A percentile compares a stretch with the other conserved stretches of the same genome.
Evolutionary conservation across 2,113 vertebrate genomes (phyloP).

Genomic region (Oreochromis niloticus): DNA sequence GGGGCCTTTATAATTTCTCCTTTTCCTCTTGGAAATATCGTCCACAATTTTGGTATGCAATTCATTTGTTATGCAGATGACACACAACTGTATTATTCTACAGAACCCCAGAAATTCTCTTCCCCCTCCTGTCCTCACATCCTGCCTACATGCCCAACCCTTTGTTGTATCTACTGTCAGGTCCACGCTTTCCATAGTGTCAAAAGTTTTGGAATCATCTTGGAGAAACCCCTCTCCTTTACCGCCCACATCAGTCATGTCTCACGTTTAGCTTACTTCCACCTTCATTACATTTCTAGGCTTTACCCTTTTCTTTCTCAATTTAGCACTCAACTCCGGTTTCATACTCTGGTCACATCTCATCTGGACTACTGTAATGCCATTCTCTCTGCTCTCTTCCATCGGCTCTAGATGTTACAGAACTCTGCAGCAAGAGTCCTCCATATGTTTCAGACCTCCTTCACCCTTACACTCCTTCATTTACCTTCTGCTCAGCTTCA

Average conservation of each 20-base stretch:
- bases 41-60: neutral
- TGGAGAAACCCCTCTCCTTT: neutral
- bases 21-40: neutral
- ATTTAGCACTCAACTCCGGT: neutral
- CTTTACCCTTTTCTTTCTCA: neutral
- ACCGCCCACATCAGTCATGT: neutral
- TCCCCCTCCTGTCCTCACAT: neutral
- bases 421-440: neutral
- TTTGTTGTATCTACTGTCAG: neutral
- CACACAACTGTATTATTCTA: neutral
- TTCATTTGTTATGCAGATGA: neutral
- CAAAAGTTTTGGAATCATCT: neutral
- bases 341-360: neutral
- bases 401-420: neutral
- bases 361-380: neutral
- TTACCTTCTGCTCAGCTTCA: neutral
- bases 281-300: neutral
- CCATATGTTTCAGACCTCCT: neutral
- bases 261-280: neutral
- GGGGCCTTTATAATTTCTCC: neutral
- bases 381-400: neutral
- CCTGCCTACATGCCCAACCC: neutral
- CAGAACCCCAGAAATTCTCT: neutral
- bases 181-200: accelerated
- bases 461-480: accelerated